Evolutionary conservation across 2,888 invertebrate genomes (phyloP).

Genomic region (Melolontha melolontha): DNA sequence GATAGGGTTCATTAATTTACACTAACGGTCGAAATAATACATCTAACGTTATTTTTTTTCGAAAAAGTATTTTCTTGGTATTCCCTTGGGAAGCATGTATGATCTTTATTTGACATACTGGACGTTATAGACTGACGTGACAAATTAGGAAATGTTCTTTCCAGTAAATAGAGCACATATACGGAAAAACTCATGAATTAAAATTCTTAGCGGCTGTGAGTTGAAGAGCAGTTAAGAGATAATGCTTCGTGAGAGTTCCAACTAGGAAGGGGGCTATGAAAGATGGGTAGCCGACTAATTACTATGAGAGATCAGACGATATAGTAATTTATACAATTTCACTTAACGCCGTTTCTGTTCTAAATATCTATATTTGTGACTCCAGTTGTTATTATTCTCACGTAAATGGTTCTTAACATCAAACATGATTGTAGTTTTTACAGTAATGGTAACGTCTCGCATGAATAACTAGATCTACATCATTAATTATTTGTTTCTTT

Average conservation of each 20-base stretch:
- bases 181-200: conserved; percentile 60
- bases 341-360: conserved; percentile 23
- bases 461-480: no score
- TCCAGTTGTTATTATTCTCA: conserved; percentile 2
- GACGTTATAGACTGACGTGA: no score
- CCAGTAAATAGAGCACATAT: conserved; percentile 62
- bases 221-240: conserved; percentile 51
- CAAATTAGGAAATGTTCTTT: conserved; percentile 37
- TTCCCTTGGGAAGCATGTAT: no score
- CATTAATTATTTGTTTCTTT: no score
- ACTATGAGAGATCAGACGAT: conserved; percentile 5
- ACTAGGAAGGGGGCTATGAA: conserved; percentile 13
- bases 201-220: conserved; percentile 63
- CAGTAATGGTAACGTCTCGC: no score
- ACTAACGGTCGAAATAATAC: no score
- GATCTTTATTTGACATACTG: no score
- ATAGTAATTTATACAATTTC: conserved; percentile 19
- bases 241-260: conserved; percentile 41
- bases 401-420: neutral
- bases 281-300: conserved; percentile 14
- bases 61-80: no score
- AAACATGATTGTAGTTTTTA: conserved; percentile 12
- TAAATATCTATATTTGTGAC: conserved; percentile 23
- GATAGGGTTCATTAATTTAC: no score
- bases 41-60: conserved; percentile 40